Conservation (phyloP, 2,888 invertebrate species). For the Mellilla xanthometata region DNA sequence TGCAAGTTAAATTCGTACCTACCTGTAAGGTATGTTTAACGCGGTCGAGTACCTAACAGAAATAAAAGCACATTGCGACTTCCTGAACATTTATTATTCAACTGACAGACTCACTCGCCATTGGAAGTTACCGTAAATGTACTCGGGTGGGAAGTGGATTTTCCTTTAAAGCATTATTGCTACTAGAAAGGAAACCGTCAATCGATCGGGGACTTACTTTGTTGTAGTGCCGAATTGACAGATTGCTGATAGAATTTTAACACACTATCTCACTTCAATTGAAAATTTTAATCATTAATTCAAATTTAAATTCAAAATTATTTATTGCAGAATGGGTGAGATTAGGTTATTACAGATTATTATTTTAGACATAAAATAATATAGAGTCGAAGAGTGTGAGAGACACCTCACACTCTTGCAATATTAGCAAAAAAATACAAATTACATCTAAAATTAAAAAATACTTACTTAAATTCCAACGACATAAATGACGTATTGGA, state of each 20-base stretch:
- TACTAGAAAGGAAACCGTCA: slow-evolving; percentile 42
- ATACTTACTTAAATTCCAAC: too few species aligned
- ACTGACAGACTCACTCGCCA: slow-evolving; percentile 62
- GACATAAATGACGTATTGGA: too few species aligned
- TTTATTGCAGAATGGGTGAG: too few species aligned
- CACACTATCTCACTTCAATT: too few species aligned
- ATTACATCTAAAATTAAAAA: too few species aligned
- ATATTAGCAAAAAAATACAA: too few species aligned
- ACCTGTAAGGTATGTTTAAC: slow-evolving; percentile 33
- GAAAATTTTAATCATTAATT: too few species aligned
- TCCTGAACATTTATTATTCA: slow-evolving; percentile 68
- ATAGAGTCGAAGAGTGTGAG: too few species aligned
- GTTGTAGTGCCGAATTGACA: slow-evolving; percentile 3
- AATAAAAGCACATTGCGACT: slow-evolving; percentile 53
- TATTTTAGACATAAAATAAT: too few species aligned
- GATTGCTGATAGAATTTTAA: not conserved
- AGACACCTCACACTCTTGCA: too few species aligned
- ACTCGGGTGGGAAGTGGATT: slow-evolving; percentile 57
- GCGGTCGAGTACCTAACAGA: slow-evolving; percentile 40
- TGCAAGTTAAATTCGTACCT: not conserved
- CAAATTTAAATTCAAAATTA: too few species aligned
- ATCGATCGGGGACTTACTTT: slow-evolving; percentile 33
- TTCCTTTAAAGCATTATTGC: slow-evolving; percentile 60
- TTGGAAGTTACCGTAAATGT: slow-evolving; percentile 50
- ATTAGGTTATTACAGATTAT: too few species aligned